phyloP scores from a whole-genome alignment of 2,113 vertebrate genomes.

The Calidris pygmaea region DNA sequence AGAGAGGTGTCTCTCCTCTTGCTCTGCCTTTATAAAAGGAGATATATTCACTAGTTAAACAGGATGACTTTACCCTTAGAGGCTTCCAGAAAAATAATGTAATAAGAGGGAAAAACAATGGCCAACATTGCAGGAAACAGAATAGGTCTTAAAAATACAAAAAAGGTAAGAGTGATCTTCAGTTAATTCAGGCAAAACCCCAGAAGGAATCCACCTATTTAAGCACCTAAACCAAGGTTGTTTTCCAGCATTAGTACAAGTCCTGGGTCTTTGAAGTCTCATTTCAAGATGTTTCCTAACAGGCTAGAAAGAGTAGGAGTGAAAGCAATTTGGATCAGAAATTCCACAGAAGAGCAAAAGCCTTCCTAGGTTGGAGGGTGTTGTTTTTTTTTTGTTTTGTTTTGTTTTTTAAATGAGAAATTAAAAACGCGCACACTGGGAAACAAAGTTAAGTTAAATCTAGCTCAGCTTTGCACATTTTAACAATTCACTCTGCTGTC shows the following conservation, averaged over 20 bases:
- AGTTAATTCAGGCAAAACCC: neutral
- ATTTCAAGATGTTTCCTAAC: neutral
- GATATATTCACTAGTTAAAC: neutral
- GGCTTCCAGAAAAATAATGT: neutral
- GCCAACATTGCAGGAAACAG: neutral
- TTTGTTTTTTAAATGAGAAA: neutral
- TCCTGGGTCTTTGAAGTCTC: neutral
- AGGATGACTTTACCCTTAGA: neutral
- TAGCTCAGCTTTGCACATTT: conserved; percentile 60
- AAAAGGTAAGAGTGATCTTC: neutral
- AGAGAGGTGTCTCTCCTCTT: neutral
- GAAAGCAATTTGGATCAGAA: neutral
- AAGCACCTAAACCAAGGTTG: neutral
- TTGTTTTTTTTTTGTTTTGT: neutral
- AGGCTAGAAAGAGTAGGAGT: neutral
- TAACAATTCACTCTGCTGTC: conserved; percentile 60
- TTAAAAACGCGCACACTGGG: neutral
- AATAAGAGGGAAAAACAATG: neutral
- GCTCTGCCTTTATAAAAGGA: neutral
- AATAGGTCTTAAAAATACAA: neutral
- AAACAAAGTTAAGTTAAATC: conserved; percentile 65
- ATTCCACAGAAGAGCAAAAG: neutral
- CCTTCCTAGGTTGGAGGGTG: neutral
- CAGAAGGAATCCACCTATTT: neutral
- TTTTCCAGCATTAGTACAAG: neutral